Evolutionary conservation across 2,113 vertebrate species (phyloP).

Genomic region (Patagioenas fasciata): DNA sequence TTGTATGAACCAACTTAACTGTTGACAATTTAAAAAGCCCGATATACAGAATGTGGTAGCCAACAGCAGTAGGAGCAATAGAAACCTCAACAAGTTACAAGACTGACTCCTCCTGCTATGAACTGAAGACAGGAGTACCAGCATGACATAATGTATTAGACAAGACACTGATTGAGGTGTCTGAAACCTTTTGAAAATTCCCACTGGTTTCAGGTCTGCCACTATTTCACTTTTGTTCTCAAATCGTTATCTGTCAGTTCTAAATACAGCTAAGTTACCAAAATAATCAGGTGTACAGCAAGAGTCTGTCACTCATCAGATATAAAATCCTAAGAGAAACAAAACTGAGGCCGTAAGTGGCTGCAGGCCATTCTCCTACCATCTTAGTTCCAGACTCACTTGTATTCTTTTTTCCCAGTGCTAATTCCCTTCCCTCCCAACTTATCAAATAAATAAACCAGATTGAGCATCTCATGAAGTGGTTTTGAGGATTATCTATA

Average conservation of each 20-base stretch:
- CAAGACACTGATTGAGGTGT: neutral
- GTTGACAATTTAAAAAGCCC: neutral
- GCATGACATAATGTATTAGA: neutral
- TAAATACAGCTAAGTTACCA: neutral
- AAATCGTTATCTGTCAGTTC: neutral
- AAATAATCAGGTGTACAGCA: neutral
- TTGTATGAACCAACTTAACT: neutral
- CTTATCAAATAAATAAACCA: neutral
- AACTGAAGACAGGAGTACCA: neutral
- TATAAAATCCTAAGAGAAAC: neutral
- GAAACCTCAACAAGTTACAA: neutral
- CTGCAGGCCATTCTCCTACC: neutral
- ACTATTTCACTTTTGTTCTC: neutral
- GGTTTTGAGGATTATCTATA: neutral
- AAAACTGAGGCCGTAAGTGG: neutral
- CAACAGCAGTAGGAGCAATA: neutral
- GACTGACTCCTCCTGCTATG: neutral
- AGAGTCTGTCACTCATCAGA: neutral
- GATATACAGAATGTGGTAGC: neutral
- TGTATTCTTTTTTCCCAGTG: neutral
- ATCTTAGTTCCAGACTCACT: neutral
- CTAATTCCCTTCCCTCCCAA: neutral
- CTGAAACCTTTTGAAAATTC: neutral
- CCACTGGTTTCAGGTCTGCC: neutral
- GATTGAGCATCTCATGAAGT: neutral